phyloP scores from a whole-genome alignment of 1,140 invertebrate species.

The Lerema accius region DNA sequence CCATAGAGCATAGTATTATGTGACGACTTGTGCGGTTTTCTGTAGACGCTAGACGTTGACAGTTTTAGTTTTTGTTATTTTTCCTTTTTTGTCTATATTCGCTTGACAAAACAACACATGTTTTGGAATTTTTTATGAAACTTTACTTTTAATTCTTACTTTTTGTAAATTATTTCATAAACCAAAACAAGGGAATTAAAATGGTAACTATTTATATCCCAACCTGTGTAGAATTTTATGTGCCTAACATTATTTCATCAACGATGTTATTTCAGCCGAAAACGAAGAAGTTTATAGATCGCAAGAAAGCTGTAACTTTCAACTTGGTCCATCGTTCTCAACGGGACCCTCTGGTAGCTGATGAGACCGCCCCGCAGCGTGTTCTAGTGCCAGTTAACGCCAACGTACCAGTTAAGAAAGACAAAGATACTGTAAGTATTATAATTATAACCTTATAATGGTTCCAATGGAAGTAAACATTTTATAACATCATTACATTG shows the following conservation, averaged over 20 bases:
- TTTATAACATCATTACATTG: too few relatives aligned
- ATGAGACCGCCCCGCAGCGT: constrained; percentile 93
- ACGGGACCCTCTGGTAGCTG: constrained; percentile 93
- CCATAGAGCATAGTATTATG: too few relatives aligned
- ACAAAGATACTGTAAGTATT: constrained; percentile 65
- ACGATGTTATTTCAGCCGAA: constrained; percentile 84
- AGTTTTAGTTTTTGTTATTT: too few relatives aligned
- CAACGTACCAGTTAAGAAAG: constrained; percentile 58
- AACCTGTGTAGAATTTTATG: neutral
- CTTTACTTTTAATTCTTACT: too few relatives aligned
- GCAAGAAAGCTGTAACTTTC: constrained; percentile 95
- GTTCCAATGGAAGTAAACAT: too few relatives aligned
- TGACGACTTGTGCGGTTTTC: too few relatives aligned
- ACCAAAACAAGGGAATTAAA: constrained; percentile 30
- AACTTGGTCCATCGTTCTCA: constrained; percentile 96
- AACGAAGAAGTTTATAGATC: constrained; percentile 94
- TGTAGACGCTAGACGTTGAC: too few relatives aligned
- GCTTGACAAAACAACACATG: constrained; percentile 72
- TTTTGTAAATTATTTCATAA: too few relatives aligned
- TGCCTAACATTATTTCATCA: neutral
- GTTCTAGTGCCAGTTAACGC: constrained; percentile 88
- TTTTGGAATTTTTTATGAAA: constrained; percentile 54
- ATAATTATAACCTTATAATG: constrained; percentile 11
- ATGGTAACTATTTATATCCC: constrained; percentile 49
- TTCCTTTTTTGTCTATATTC: constrained; percentile 26